Base-by-base conservation (phyloP, 2,113 vertebrate species). In the Bos javanicus region DNA sequence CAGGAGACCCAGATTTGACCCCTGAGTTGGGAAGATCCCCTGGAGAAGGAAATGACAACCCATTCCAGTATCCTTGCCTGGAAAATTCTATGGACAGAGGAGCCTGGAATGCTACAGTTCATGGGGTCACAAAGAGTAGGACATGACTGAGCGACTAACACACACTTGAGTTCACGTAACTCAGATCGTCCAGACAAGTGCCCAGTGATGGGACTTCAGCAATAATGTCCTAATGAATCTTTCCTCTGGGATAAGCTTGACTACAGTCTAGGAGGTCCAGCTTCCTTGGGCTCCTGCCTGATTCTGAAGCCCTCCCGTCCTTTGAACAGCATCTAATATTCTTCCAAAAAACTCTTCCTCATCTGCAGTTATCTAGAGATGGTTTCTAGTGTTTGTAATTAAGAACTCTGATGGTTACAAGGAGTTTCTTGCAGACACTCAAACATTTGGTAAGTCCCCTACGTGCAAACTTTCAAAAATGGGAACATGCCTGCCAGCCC, bases 191-290 rank as follows among this genome's bases (percentile, higher is more conserved):
- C 56, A 2, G 28, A 26, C 60, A 26, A 25, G 39, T n/a, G 7
- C 33, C 48, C 46, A 30, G 7, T 4, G 25, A 25, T 4, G 39
- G 14, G 62, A 21, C 28, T 0, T 7, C 4, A 5, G 52, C 1
- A 36, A 8, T 8, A 52, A 6, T 8, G 48, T 80, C 60, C 80
- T 54, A 26, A 21, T 13, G 19, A 64, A 14, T 8, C 26, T 62
- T 64, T 33, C 21, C n/a, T 8, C 1, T 2, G 33, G 26, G 13
- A n/a, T 50, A 7, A 21, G 1, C 46, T 56, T 13, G 23, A 16
- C 46, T 64, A 36, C 26, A 10, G 21, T 90, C 74, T 67, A 62
- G 48, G 16, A 2, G 16, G 23, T 25, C n/a, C 28, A 30, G 15
- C 9, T 46, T 74, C 76, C 26, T 43, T 30, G 39, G 30, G 17